A percentile compares a stretch with the other conserved stretches of the same genome.
Conservation (phyloP, 2,113 vertebrate genomes). For the Tiliqua scincoides region DNA sequence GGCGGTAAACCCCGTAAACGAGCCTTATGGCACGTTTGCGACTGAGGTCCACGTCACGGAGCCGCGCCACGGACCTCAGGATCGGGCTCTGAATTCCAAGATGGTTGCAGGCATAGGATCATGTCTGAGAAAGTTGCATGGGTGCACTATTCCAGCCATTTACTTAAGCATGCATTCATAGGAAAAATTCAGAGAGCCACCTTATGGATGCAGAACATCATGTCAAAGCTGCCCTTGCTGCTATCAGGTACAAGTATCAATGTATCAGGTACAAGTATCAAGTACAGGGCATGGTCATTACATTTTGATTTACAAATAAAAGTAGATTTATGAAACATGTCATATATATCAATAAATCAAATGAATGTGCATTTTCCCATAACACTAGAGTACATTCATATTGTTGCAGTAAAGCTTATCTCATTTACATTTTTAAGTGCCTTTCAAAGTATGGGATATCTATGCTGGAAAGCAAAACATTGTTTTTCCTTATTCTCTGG, state of each 20-base stretch:
- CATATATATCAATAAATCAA: conserved; percentile 48
- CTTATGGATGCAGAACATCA: neutral
- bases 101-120: neutral
- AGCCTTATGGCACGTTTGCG: no score
- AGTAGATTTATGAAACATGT: neutral
- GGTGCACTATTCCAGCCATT: neutral
- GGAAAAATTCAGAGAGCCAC: neutral
- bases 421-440: conserved; percentile 73
- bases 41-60: no score
- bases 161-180: neutral
- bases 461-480: conserved; percentile 72
- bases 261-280: no score
- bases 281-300: neutral
- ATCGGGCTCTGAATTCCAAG: no score
- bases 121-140: neutral
- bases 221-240: neutral
- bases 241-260: no score
- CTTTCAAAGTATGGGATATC: conserved; percentile 73
- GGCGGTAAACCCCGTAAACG: no score
- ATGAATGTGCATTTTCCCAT: conserved; percentile 41
- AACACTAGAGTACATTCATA: conserved; percentile 36
- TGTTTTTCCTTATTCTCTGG: conserved; percentile 63
- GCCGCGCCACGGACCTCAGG: no score
- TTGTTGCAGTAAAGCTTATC: conserved; percentile 58
- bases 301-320: neutral